Evolutionary conservation across 2,888 invertebrate genomes (phyloP), one percentile per base, ranked within the genome.

Genomic region (Leucophenga maculata): DNA sequence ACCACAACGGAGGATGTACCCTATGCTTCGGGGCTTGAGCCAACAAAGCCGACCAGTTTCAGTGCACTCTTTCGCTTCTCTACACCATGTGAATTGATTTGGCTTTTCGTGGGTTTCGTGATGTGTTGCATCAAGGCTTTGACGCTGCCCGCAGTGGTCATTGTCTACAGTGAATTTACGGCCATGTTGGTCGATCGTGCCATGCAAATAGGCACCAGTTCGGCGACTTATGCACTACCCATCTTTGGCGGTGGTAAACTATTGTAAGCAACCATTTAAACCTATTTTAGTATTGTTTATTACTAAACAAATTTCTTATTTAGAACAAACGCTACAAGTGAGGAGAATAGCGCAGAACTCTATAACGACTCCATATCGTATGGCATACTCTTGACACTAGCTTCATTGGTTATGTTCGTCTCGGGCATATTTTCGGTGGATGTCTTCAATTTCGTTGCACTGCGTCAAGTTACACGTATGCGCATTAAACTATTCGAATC

Each of bases 121-220:
- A 89, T 92, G 84, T 92, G 92, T 52, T 87, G 89, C 22, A 82
- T 93, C 69, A 92, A 92, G 84, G 92, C 93, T 0, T 83, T 92
- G 55, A 91, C 92, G 75, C 90, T 94, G 80, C 94, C 94, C 0
- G 87, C 92, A 20, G 91, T 93, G 44, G 91, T 93, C 39, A 92
- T 94, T 75, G 89, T 93, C 55, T 94, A 94, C 85, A 94, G 94
- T 82, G 93, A 93, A 87, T 92, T 94, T 85, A 92, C 93, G 0
- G 90, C 93, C 20, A 89, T 93, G 75, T 88, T 94, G 77, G 92
- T 94, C 75, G 93, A 93, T 88, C 89, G 93, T 16, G 92, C 91
- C 13, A 89, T 90, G 76, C 89, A 88, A 83, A 88, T 85, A 14
- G 92, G 91, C 16, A 91, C 91, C 2, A 92, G 92, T 44, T 90